These are phyloP conservation scores for Tadarida brasiliensis DNA, from an alignment of 2,797 vertebrate genomes.

Conservation along the genomic window DNA sequence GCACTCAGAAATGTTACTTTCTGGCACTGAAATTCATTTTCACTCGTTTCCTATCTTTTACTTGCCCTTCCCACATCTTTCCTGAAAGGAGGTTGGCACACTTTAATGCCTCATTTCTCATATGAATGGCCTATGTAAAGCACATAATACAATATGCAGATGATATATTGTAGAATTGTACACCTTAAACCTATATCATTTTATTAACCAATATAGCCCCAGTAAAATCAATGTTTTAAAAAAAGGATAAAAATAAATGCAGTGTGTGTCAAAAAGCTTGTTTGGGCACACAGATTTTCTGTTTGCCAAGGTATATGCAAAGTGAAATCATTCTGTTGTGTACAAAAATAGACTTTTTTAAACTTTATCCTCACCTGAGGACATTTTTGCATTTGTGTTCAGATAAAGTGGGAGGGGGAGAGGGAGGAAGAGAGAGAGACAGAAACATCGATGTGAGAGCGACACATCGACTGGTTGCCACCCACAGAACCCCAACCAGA, in stretches of 20 bases:
- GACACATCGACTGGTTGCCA: too few relatives aligned
- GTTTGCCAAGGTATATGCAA: not conserved
- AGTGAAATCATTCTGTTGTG: not conserved
- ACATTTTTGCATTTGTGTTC: too few relatives aligned
- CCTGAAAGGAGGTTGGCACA: not conserved
- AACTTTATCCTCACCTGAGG: too few relatives aligned
- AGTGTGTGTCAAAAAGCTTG: not conserved
- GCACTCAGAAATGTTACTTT: conserved; percentile 4
- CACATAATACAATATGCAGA: not conserved
- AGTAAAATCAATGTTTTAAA: not conserved
- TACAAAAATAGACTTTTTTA: not conserved
- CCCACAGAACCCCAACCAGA: too few relatives aligned
- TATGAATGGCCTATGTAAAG: not conserved
- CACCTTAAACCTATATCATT: not conserved
- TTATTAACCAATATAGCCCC: not conserved
- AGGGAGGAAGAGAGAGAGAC: too few relatives aligned
- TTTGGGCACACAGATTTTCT: not conserved
- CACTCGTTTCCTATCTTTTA: not conserved
- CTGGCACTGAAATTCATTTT: conserved; percentile 40
- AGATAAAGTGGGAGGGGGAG: too few relatives aligned
- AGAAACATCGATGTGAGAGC: too few relatives aligned
- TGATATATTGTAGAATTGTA: not conserved
- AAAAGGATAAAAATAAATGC: not conserved
- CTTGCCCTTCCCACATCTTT: conserved; percentile 16
- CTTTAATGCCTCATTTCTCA: not conserved